phyloP scores from a whole-genome alignment of 1,140 invertebrate species.

The Aphelenchoides fujianensis region DNA sequence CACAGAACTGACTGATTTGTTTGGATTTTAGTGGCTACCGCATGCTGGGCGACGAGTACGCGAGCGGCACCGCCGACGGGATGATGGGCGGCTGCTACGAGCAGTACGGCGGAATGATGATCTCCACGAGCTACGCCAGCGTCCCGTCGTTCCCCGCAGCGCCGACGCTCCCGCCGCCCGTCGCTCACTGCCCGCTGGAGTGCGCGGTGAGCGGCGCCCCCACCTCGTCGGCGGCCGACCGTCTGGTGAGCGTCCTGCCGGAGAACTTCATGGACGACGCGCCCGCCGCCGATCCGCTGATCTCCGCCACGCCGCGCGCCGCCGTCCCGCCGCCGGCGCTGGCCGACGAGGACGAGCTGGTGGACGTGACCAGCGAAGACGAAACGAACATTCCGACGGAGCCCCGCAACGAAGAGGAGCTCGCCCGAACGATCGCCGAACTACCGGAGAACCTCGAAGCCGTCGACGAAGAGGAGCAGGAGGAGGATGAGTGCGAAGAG shows the following conservation, averaged over 20 bases:
- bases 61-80: neutral
- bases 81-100: neutral
- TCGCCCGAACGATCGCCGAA: neutral
- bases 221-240: no score
- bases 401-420: neutral
- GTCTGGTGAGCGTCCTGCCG: slow-evolving; percentile 19
- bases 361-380: no score
- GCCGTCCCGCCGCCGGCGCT: no score
- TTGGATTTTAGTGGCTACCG: neutral
- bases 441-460: no score
- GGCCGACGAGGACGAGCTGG: slow-evolving; percentile 1
- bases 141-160: neutral
- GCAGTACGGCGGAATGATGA: neutral
- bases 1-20: neutral
- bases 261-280: slow-evolving; percentile 32
- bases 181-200: neutral
- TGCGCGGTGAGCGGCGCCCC: neutral
- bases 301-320: no score
- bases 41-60: neutral
- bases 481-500: no score
- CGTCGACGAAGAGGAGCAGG: neutral
- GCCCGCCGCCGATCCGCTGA: no score
- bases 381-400: no score
- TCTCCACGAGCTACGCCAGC: no score
- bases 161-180: neutral